Evolutionary conservation across 2,888 invertebrate genomes (phyloP).

Genomic region (Thymelicus lineola): DNA sequence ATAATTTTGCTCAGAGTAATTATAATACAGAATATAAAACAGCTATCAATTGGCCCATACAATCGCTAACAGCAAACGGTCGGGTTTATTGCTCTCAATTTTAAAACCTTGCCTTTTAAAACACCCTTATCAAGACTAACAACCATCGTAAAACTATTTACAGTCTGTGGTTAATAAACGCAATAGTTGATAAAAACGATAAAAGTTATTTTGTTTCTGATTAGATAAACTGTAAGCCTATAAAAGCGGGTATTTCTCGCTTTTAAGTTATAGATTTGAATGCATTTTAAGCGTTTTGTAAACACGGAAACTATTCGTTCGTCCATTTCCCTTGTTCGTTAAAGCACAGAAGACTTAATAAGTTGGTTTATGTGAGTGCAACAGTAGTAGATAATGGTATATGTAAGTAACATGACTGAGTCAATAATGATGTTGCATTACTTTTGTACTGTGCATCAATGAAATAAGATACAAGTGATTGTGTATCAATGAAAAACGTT

Average conservation of each 20-base stretch:
- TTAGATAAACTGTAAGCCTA: constrained; percentile 48
- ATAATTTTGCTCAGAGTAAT: constrained; percentile 19
- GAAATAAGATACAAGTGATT: too few species aligned
- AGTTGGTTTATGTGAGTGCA: too few species aligned
- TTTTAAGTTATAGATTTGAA: constrained; percentile 30
- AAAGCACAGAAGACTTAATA: too few species aligned
- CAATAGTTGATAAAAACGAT: constrained; percentile 46
- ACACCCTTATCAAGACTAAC: constrained; percentile 52
- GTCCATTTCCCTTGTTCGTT: constrained; percentile 4
- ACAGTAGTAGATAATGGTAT: too few species aligned
- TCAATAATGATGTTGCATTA: too few species aligned
- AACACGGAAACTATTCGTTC: not conserved
- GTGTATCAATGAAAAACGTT: too few species aligned
- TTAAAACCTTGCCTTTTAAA: constrained; percentile 47
- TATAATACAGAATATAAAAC: constrained; percentile 25
- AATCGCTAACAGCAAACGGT: constrained; percentile 42
- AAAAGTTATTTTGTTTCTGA: constrained; percentile 51
- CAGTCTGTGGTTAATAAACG: constrained; percentile 52
- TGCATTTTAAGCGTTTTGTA: constrained; percentile 8
- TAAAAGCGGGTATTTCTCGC: constrained; percentile 33
- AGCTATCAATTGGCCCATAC: constrained; percentile 30
- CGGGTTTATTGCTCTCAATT: constrained; percentile 47
- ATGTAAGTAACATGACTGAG: too few species aligned
- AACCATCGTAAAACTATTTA: constrained; percentile 54
- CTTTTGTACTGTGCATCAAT: too few species aligned